Conservation (phyloP, 2,113 vertebrate genomes). For the Platichthys stellatus region DNA sequence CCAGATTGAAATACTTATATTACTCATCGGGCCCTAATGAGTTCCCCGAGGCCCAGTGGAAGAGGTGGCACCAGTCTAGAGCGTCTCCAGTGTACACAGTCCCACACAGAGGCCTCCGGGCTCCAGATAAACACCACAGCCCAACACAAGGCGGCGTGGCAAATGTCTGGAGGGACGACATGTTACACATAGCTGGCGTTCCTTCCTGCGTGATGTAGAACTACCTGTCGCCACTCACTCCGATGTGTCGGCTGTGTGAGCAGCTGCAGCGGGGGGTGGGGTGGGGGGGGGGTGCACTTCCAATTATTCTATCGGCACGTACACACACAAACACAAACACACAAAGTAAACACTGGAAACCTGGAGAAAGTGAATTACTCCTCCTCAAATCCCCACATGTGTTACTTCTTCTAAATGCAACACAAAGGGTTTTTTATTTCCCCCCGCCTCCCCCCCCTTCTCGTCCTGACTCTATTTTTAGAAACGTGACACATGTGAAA, state of each 20-base stretch:
- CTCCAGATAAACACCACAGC: slow-evolving; percentile 38
- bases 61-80: slow-evolving; percentile 31
- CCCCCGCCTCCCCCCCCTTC: background rate
- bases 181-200: slow-evolving; percentile 47
- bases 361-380: background rate
- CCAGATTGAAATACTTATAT: slow-evolving; percentile 46
- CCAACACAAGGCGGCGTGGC: background rate
- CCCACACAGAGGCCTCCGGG: slow-evolving; percentile 12
- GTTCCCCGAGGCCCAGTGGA: slow-evolving; percentile 51
- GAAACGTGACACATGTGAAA: slow-evolving; percentile 75
- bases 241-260: background rate
- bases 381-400: background rate
- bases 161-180: slow-evolving; percentile 40
- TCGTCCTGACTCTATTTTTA: slow-evolving; percentile 84
- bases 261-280: too few relatives aligned
- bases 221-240: background rate
- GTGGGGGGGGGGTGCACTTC: too few relatives aligned
- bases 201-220: slow-evolving; percentile 12
- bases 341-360: background rate
- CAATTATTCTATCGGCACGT: background rate
- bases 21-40: slow-evolving; percentile 65
- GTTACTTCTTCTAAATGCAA: background rate
- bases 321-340: background rate
- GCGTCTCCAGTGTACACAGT: slow-evolving; percentile 37
- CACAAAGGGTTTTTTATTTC: background rate